These are phyloP conservation scores for Galleria mellonella DNA, from an alignment of 1,140 invertebrate genomes.

Conservation along the genomic window DNA sequence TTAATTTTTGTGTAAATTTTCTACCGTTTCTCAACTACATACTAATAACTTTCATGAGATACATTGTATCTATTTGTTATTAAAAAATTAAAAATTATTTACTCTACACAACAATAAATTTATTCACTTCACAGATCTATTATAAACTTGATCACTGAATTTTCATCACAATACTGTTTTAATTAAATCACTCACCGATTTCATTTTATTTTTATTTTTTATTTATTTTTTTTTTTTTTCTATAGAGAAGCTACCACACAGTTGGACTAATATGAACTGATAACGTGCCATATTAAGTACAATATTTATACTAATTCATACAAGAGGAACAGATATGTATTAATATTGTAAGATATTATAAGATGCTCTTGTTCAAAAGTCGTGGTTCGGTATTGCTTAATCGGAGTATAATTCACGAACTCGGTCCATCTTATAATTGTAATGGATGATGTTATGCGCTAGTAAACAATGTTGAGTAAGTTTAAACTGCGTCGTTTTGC, in stretches of 20 bases:
- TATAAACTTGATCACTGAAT: too few relatives aligned
- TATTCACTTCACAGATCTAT: too few relatives aligned
- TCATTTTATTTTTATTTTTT: slow-evolving; percentile 36
- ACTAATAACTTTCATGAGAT: too few relatives aligned
- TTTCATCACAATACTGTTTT: background rate
- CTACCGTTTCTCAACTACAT: too few relatives aligned
- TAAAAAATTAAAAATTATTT: too few relatives aligned
- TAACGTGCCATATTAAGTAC: slow-evolving; percentile 22
- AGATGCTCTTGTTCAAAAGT: slow-evolving; percentile 34
- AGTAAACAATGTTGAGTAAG: too few relatives aligned
- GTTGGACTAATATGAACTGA: slow-evolving; percentile 35
- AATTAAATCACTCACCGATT: slow-evolving; percentile 33
- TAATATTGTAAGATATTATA: slow-evolving; percentile 43
- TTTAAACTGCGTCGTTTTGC: too few relatives aligned
- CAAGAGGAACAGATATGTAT: background rate
- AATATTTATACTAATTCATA: slow-evolving; percentile 57
- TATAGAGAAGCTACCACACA: slow-evolving; percentile 18
- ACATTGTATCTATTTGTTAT: too few relatives aligned
- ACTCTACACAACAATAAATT: too few relatives aligned
- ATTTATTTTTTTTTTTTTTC: slow-evolving; percentile 27
- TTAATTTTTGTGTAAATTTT: too few relatives aligned
- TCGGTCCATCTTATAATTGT: slow-evolving; percentile 48
- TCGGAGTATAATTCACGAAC: slow-evolving; percentile 36
- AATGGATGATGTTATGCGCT: slow-evolving; percentile 31
- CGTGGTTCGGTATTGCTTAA: slow-evolving; percentile 45